Base-by-base conservation (phyloP, 2,888 invertebrate genomes). In the Andrena trimmerana region DNA sequence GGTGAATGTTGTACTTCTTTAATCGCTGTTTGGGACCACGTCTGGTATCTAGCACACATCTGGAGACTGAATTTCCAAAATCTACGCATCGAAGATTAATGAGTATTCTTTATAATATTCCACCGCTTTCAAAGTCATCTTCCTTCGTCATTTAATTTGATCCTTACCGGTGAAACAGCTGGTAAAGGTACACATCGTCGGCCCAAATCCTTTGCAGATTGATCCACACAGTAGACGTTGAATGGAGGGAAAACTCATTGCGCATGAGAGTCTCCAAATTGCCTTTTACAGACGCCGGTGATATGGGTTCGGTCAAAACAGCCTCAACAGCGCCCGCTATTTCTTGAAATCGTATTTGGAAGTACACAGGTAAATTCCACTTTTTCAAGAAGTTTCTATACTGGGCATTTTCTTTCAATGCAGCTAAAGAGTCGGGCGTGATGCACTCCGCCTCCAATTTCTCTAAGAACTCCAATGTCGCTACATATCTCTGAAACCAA, bases 311-410 rank as follows among this genome's bases (percentile, higher is more conserved):
- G 36, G 78, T 90, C 42, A 93, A 84, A 29, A 89, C 81, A 50
- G 90, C 89, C 69, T 94, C 94, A 27, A 93, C 90, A 4, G 84
- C 94, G 87, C 97, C 97, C 72, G 98, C 98, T 92, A 99, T 97
- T 95, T 98, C 98, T 95, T 99, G 99, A 95, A 98, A 99, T 87
- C 98, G 96, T 88, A 98, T 97, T 95, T 99, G 99, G 94, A 98
- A 99, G 94, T 99, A 99, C n/a, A 99, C 98, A 13, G 98, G 97
- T 69, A 99, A 95, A 94, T 99, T 99, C 97, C 99, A 99, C 89
- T 97, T 96, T 86, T 96, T 96, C 88, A 98, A 96, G 92, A 98
- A 98, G 84, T 96, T 96, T 90, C 96, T 96, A 91, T 97, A 98
- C 85, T 97, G 96, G 1, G 95, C 94, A 91, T 97, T 96, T 72